Conservation (phyloP, 2,888 invertebrate genomes). For the Heliconius erato region DNA sequence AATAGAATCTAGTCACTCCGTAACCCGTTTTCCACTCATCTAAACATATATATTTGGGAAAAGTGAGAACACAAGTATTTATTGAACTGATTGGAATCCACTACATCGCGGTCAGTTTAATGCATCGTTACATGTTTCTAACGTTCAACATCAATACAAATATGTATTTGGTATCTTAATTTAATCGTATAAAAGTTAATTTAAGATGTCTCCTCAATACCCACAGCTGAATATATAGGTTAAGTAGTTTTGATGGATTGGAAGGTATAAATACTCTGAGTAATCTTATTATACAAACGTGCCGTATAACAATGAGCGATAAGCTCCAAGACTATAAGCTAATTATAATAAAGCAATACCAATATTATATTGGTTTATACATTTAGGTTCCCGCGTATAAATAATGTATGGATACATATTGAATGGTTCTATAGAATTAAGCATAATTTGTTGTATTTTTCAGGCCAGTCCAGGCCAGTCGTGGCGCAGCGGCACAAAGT, state of each 20-base stretch:
- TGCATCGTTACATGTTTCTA: not conserved
- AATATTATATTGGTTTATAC: conserved; percentile 32
- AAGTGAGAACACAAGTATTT: not conserved
- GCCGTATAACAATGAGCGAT: conserved; percentile 32
- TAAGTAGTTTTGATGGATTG: conserved; percentile 31
- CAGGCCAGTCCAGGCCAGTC: too few species aligned
- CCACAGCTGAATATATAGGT: conserved; percentile 3
- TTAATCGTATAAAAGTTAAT: not conserved
- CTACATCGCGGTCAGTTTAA: not conserved
- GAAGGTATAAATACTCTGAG: conserved; percentile 1
- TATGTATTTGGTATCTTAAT: not conserved
- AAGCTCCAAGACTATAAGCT: conserved; percentile 42
- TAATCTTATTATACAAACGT: conserved; percentile 37
- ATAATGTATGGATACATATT: not conserved
- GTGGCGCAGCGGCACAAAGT: too few species aligned
- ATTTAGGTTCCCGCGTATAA: not conserved
- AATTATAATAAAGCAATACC: conserved; percentile 42
- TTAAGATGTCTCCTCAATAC: not conserved
- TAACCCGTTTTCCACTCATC: not conserved
- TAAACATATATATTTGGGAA: not conserved
- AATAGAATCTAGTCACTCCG: too few species aligned
- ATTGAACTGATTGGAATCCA: not conserved
- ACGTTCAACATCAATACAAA: not conserved
- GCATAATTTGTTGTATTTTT: not conserved
- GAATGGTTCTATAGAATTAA: not conserved